Evolutionary conservation across 2,797 vertebrate genomes (phyloP), one percentile per base, ranked within the genome.

Genomic region (Tinamus major): DNA sequence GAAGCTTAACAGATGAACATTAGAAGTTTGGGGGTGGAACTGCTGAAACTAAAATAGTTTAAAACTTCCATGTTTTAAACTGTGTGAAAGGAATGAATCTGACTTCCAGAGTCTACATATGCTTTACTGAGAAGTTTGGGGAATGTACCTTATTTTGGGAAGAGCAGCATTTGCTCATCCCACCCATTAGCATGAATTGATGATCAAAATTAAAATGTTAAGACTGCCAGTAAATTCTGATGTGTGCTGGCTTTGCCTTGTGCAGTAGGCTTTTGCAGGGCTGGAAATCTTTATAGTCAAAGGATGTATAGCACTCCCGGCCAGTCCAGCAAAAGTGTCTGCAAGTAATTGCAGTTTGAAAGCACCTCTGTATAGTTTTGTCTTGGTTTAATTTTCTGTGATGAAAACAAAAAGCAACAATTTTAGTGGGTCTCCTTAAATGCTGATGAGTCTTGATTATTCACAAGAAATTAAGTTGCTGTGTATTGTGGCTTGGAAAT

Each of bases 31-130:
- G 46, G 3, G 58, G 26, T 4, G 6, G 51, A 82, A 56, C n/a
- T 72, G 9, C 24, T 39, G 56, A 35, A 67, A 74, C 23, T 35
- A 44, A 80, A 80, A 51, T 65, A 6, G 55, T 17, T 5, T 7
- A 7, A n/a, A 69, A 63, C 5, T 3, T 74, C 87, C 4, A 1
- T 8, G 3, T 6, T 79, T 49, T 24, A 49, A 49, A 49, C 21
- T 49, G 21, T 49, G 7, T 48, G 44, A 65, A 46, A 65, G 62
- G 58, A 78, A 7, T 44, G 12, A 71, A 1, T 29, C 13, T 87
- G 31, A 53, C 29, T 5, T 1, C 24, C 0, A 0, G 14, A 15
- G 15, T n/a, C 31, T 67, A 35, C 3, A 0, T 80, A 8, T 4
- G 67, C 21, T 74, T 76, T 15, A 23, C 37, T 58, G 62, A 10